These are phyloP conservation scores for Cephus sareptanus DNA, from an alignment of 2,888 invertebrate genomes.

Conservation along the genomic window DNA sequence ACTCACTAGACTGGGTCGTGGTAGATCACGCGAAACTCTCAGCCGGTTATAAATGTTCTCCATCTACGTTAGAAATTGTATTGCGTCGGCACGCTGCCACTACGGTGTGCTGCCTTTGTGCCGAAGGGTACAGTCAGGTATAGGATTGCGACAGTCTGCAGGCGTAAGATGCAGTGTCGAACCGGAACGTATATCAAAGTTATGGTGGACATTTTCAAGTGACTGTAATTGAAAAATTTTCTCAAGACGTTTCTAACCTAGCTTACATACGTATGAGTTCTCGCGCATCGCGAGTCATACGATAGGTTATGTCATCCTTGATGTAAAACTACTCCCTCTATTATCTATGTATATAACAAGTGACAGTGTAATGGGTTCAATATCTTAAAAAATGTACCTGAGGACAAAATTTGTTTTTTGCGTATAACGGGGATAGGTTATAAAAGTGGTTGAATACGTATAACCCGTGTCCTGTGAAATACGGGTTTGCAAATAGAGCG, in stretches of 20 bases:
- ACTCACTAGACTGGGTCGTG: neutral
- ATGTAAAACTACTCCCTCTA: neutral
- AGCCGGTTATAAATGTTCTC: conserved; percentile 2
- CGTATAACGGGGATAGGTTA: neutral
- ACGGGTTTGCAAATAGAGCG: neutral
- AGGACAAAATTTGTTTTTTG: neutral
- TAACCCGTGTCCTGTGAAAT: neutral
- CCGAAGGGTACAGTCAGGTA: neutral
- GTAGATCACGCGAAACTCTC: conserved; percentile 2
- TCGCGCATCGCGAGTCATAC: neutral
- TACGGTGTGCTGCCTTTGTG: neutral
- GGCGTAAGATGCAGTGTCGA: neutral
- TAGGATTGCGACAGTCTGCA: neutral
- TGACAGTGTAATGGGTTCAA: neutral
- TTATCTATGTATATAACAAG: neutral
- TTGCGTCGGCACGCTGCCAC: neutral
- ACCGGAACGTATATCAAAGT: neutral
- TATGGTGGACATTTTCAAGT: neutral
- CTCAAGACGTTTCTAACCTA: neutral
- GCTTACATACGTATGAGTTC: neutral
- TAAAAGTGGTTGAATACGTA: neutral
- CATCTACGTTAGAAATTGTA: neutral
- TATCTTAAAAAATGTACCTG: neutral
- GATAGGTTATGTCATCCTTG: neutral
- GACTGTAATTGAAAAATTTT: neutral